Evolutionary conservation across 2,888 invertebrate genomes (phyloP), one percentile per base, ranked within the genome.

Genomic region (Xestobium rufovillosum): DNA sequence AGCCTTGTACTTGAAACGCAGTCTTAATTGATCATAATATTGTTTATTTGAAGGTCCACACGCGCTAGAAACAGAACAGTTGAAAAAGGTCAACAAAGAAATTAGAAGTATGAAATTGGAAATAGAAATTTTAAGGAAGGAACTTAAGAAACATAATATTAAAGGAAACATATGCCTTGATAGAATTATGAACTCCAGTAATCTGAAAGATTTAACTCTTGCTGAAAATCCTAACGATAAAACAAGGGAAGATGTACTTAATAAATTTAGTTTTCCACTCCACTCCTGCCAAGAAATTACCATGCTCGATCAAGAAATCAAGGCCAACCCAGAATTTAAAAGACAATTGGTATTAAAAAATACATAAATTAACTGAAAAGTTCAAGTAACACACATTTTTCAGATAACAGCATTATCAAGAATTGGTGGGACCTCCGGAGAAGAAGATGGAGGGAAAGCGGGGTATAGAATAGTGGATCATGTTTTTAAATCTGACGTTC

Each of bases 381-480:
- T n/a, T n/a, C n/a, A n/a, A n/a, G n/a, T n/a, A n/a, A n/a, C n/a
- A n/a, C 8, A 14, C 12, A 33, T 28, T 13, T 38, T 48, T 28
- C 32, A 47, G 47, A 38, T 48, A 40, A 37, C 34, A 37, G 34
- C 26, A 33, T 40, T 48, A 34, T 43, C 42, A 3, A 44, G 34
- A 40, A 41, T 42, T 33, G 41, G 44, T 12, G 47, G 47, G 36
- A 33, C 16, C 3, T 26, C 32, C n/a, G 41, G 41, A 11, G 28
- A 45, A 31, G 44, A 37, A 36, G 48, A 49, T 37, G 46, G 42
- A 12, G 23, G 9, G 31, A 50, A 50, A 42, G 27, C 44, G 11
- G 43, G 36, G 1, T 49, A 47, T 12, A 50, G 47, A 35, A 27
- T 47, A 4, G 32, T 45, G 17, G 48, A 48, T 31, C 8, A 23